Evolutionary conservation across 2,113 vertebrate species (phyloP).

Genomic region (Platysternon megacephalum): DNA sequence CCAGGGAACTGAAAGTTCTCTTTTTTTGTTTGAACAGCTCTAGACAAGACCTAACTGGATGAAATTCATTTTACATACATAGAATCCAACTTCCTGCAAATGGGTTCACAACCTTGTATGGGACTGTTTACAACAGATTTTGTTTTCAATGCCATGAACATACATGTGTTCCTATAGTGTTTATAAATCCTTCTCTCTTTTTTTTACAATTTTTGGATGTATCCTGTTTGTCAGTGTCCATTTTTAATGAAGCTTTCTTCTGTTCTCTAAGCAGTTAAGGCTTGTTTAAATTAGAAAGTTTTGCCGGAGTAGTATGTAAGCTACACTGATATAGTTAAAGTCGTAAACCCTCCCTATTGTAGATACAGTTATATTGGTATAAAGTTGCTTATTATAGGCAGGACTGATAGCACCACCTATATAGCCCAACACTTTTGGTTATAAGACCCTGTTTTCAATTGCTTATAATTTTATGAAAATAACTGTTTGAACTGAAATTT

Average conservation of each 20-base stretch:
- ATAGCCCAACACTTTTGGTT: not conserved
- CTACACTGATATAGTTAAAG: not conserved
- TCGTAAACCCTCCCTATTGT: not conserved
- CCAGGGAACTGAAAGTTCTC: too few species aligned
- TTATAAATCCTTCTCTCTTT: not conserved
- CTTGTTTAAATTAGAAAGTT: accelerated
- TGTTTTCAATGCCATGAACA: not conserved
- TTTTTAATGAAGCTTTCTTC: not conserved
- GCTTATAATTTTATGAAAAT: not conserved
- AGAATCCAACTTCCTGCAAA: too few species aligned
- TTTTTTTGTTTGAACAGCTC: not conserved
- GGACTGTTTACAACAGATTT: not conserved
- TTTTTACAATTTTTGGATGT: not conserved
- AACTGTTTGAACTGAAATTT: not conserved
- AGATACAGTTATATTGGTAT: not conserved
- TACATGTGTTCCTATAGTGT: not conserved
- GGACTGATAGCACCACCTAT: not conserved
- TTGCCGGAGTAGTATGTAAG: not conserved
- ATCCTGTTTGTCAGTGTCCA: accelerated
- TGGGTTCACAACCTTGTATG: not conserved
- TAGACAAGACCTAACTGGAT: not conserved
- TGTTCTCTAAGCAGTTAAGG: not conserved
- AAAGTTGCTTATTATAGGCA: not conserved
- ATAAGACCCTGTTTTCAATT: not conserved
- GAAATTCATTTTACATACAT: not conserved